phyloP scores from a whole-genome alignment of 2,888 invertebrate genomes.

The Pollenia amentaria region DNA sequence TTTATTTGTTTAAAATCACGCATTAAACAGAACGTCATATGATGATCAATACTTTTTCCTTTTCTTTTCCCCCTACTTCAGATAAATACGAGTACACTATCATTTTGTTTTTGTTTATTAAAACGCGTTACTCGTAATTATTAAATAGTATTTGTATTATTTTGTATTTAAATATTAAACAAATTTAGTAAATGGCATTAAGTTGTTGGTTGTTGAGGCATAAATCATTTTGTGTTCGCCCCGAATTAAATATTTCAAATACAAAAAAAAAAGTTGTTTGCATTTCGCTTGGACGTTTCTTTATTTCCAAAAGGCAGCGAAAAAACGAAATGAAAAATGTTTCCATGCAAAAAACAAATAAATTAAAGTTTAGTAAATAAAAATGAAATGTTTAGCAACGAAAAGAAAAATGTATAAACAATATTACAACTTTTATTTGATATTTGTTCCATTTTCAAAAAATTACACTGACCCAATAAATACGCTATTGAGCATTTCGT shows the following conservation, averaged over 20 bases:
- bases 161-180: conserved; percentile 15
- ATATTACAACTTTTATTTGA: background rate
- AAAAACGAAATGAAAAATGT: background rate
- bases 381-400: background rate
- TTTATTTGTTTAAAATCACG: conserved; percentile 38
- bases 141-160: conserved; percentile 11
- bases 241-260: background rate
- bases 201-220: conserved; percentile 4
- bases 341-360: background rate
- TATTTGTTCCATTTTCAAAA: conserved; percentile 5
- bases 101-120: background rate
- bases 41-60: conserved; percentile 15
- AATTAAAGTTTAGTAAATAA: background rate
- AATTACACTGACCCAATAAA: conserved; percentile 58
- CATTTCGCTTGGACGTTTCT: background rate
- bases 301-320: conserved; percentile 3
- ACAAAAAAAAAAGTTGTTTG: conserved; percentile 1
- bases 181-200: conserved; percentile 10
- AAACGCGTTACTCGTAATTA: background rate
- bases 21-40: conserved; percentile 26
- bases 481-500: conserved; percentile 40
- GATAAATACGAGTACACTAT: background rate
- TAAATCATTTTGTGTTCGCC: conserved; percentile 11
- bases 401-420: background rate
- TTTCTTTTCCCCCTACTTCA: background rate